phyloP scores from a whole-genome alignment of 2,888 invertebrate genomes.

The Drosophila siamana region DNA sequence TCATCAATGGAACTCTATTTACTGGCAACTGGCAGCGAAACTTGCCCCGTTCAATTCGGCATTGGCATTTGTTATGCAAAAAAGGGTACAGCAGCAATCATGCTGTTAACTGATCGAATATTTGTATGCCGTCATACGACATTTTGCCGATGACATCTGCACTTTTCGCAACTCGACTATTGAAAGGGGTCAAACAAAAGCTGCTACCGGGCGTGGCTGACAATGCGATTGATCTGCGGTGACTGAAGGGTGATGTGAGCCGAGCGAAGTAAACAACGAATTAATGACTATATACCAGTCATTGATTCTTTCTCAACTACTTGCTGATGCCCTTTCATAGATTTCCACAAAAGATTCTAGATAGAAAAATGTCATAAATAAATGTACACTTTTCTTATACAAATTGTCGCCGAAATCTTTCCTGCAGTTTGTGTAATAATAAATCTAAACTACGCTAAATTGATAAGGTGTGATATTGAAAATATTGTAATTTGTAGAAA shows the following conservation, averaged over 20 bases:
- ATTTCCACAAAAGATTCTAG: too few species aligned
- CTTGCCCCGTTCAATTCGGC: constrained; percentile 17
- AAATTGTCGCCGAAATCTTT: too few species aligned
- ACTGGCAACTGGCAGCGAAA: constrained; percentile 22
- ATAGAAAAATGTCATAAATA: too few species aligned
- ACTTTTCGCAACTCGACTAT: background rate
- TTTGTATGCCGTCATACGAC: background rate
- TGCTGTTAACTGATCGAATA: constrained; percentile 42
- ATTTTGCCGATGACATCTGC: constrained; percentile 42
- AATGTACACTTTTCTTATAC: too few species aligned
- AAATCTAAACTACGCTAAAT: too few species aligned
- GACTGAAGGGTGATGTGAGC: background rate
- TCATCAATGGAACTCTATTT: constrained; percentile 47
- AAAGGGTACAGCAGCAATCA: background rate
- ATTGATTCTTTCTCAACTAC: background rate
- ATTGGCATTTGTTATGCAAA: constrained; percentile 41
- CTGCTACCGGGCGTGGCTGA: background rate
- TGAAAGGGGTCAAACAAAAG: constrained; percentile 1
- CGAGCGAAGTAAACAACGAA: too few species aligned
- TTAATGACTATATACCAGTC: constrained; percentile 9
- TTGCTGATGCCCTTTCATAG: background rate
- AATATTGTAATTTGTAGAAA: too few species aligned
- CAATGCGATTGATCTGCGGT: constrained; percentile 23
- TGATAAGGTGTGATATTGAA: too few species aligned
- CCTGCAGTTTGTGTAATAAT: too few species aligned